phyloP scores from a whole-genome alignment of 2,113 vertebrate species.

The Columbina picui region DNA sequence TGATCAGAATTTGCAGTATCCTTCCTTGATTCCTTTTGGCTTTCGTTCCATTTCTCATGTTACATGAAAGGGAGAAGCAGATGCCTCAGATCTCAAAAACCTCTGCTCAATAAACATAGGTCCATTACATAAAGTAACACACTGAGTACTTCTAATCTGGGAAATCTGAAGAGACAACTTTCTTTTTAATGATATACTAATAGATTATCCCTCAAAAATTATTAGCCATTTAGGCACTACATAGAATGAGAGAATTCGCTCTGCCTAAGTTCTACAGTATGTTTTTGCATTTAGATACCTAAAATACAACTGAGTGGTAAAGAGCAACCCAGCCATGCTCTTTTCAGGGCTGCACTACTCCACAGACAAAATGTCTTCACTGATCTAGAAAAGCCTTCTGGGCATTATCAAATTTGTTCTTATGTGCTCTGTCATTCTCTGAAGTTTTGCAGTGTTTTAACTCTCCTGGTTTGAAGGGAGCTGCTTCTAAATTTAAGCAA shows the following conservation, averaged over 20 bases:
- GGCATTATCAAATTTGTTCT: neutral
- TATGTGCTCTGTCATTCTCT: neutral
- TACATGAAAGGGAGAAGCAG: neutral
- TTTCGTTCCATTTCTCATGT: neutral
- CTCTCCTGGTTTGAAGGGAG: neutral
- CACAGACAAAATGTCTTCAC: neutral
- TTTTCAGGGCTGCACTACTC: neutral
- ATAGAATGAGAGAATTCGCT: neutral
- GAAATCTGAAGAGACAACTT: neutral
- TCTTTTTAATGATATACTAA: neutral
- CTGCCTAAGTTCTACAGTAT: neutral
- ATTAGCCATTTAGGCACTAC: neutral
- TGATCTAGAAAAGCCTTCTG: neutral
- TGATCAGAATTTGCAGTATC: neutral
- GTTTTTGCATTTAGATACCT: neutral
- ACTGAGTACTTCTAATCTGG: neutral
- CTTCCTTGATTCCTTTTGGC: neutral
- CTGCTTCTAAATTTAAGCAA: neutral
- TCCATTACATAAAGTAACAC: neutral
- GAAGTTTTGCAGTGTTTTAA: neutral
- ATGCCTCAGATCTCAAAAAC: neutral
- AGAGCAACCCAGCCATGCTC: neutral
- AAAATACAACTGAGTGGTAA: neutral
- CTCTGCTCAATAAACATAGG: neutral
- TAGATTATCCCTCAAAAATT: neutral